Evolutionary conservation across 1,140 invertebrate species (phyloP).

Genomic region (Zaprionus tsacasi): DNA sequence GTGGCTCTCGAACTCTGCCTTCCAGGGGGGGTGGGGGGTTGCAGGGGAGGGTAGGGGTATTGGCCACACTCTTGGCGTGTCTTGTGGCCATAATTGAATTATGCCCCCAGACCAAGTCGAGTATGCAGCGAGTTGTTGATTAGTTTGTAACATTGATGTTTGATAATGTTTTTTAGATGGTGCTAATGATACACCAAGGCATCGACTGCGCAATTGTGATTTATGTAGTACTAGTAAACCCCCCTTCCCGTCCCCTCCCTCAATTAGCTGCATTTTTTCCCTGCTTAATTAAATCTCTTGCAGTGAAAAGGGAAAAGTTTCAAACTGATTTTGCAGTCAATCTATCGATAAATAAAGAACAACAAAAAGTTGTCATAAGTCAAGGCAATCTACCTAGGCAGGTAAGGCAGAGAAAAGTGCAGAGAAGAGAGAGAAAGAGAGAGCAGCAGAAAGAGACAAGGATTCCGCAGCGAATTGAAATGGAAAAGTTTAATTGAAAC

Average conservation of each 20-base stretch:
- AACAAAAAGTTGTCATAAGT: constrained; percentile 19
- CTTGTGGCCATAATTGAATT: constrained; percentile 74
- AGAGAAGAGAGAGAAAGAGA: background rate
- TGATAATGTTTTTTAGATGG: constrained; percentile 49
- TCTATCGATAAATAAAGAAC: constrained; percentile 16
- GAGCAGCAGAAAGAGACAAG: background rate
- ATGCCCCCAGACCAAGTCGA: constrained; percentile 40
- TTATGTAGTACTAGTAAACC: background rate
- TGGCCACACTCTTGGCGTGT: constrained; percentile 26
- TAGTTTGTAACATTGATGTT: constrained; percentile 34
- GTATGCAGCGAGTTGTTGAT: constrained; percentile 31
- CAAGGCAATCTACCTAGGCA: constrained; percentile 16
- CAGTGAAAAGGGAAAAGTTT: background rate
- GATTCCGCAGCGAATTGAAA: constrained; percentile 51
- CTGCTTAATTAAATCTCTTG: constrained; percentile 12
- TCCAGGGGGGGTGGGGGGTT: background rate
- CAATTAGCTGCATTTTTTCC: background rate
- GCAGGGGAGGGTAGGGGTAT: no score
- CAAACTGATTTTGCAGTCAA: background rate
- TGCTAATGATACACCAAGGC: constrained; percentile 33
- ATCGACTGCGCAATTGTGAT: background rate
- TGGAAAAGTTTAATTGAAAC: constrained; percentile 79
- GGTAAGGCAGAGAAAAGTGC: no score
- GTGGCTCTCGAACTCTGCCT: constrained; percentile 20
- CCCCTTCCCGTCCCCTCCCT: background rate